These are phyloP conservation scores for Ceryle rudis DNA, from an alignment of 2,797 vertebrate species.

Conservation along the genomic window DNA sequence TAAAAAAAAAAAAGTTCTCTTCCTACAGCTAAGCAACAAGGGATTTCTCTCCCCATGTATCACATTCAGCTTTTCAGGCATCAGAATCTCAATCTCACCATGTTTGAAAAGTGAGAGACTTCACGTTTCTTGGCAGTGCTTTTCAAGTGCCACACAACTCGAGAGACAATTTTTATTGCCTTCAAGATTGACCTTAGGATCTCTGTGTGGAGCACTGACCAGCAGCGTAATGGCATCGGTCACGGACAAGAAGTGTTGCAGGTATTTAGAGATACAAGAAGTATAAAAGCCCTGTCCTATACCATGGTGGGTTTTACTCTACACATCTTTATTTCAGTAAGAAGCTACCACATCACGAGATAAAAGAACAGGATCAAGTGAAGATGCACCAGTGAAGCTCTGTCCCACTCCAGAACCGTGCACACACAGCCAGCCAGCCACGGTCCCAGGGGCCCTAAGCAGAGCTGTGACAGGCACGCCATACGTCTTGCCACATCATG, in stretches of 20 bases:
- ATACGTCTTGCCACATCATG: background rate
- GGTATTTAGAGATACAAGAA: background rate
- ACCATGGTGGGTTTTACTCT: background rate
- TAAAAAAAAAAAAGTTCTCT: background rate
- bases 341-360: background rate
- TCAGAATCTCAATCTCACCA: background rate
- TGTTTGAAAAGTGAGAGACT: background rate
- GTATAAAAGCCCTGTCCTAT: background rate
- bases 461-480: background rate
- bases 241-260: background rate
- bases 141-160: background rate
- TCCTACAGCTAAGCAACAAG: background rate
- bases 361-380: background rate
- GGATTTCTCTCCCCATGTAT: background rate
- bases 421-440: background rate
- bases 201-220: background rate
- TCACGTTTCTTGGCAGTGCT: background rate
- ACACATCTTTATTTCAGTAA: background rate
- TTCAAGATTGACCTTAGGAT: background rate
- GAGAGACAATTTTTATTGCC: background rate
- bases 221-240: background rate
- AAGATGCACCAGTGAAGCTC: background rate
- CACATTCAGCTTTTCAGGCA: background rate
- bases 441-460: background rate
- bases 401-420: background rate